Evolutionary conservation across 2,888 invertebrate species (phyloP).

Genomic region (Drosophila fungiperda): DNA sequence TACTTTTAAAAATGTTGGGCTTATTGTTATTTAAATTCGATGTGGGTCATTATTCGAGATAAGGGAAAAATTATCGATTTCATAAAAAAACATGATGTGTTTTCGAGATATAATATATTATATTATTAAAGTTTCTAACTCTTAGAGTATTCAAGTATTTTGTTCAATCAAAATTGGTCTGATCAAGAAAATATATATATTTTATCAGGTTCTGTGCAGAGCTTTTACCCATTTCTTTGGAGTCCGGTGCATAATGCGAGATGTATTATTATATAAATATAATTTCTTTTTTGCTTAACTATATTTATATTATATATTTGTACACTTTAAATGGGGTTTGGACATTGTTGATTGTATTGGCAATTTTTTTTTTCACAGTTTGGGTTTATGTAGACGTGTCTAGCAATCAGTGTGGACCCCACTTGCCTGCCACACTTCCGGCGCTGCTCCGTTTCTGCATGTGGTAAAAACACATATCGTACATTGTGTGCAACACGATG

Average conservation of each 20-base stretch:
- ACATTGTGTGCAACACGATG: conserved; percentile 52
- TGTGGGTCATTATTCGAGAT: background rate
- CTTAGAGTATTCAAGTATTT: background rate
- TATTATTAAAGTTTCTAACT: background rate
- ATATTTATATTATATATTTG: background rate
- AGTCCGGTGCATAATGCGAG: background rate
- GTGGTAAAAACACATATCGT: conserved; percentile 37
- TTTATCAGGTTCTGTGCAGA: background rate
- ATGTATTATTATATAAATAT: background rate
- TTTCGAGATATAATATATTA: background rate
- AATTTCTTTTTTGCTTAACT: background rate
- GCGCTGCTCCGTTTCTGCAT: background rate
- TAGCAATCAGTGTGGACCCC: conserved; percentile 15
- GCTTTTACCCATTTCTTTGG: too few relatives aligned
- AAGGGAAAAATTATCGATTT: background rate
- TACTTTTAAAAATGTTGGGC: too few relatives aligned
- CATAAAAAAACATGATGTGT: background rate
- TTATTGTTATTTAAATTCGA: background rate
- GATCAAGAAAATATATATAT: background rate
- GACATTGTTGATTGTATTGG: conserved; percentile 7
- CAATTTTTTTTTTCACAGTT: background rate
- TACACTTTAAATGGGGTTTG: background rate
- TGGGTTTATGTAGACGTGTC: conserved; percentile 21
- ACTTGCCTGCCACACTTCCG: background rate
- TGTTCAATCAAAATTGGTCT: background rate